phyloP scores from a whole-genome alignment of 2,888 invertebrate genomes.

The Nemotelus nigrinus region DNA sequence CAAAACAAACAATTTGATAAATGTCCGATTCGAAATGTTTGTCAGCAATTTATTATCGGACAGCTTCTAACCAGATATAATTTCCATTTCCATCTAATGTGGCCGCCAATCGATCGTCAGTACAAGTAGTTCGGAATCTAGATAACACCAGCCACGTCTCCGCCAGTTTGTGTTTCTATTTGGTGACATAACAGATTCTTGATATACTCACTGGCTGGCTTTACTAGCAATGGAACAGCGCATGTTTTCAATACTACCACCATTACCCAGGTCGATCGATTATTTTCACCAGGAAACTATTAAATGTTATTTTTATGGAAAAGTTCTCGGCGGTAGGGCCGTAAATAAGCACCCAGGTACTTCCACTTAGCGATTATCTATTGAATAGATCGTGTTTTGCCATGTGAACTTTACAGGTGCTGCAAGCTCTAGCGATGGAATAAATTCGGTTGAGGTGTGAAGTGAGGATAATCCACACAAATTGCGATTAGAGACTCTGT shows the following conservation, averaged over 20 bases:
- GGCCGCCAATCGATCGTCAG: constrained; percentile 2
- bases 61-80: constrained; percentile 7
- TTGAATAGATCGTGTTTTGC: background rate
- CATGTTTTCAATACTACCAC: background rate
- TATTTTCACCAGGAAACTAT: background rate
- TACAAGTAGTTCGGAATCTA: constrained; percentile 20
- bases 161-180: too few relatives aligned
- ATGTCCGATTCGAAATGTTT: constrained; percentile 6
- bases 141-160: background rate
- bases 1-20: constrained; percentile 1
- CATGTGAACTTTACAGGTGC: too few relatives aligned
- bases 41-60: constrained; percentile 33
- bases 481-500: too few relatives aligned
- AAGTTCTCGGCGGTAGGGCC: background rate
- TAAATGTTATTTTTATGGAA: background rate
- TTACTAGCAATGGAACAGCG: background rate
- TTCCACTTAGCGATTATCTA: too few relatives aligned
- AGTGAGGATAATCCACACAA: background rate
- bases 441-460: background rate
- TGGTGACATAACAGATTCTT: background rate
- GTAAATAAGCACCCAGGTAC: too few relatives aligned
- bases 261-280: constrained; percentile 4
- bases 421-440: too few relatives aligned
- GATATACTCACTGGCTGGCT: background rate
- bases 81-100: constrained; percentile 1